Evolutionary conservation across 2,888 invertebrate species (phyloP).

Genomic region (Hoplodrina blanda): DNA sequence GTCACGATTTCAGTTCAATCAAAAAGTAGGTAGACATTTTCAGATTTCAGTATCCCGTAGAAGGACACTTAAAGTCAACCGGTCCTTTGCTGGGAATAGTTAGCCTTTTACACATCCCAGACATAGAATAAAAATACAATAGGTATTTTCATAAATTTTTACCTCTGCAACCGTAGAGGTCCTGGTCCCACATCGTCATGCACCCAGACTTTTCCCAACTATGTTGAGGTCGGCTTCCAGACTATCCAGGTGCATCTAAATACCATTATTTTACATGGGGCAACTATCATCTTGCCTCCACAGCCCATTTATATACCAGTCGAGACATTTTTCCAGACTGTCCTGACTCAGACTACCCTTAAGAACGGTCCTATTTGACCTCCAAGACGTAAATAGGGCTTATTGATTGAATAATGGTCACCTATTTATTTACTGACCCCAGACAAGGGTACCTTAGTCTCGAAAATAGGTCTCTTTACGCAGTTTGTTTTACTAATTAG

Average conservation of each 20-base stretch:
- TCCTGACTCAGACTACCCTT: background rate
- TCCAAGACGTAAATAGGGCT: background rate
- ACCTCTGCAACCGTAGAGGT: background rate
- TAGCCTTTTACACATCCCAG: background rate
- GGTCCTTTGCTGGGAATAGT: background rate
- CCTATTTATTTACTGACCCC: slow-evolving; percentile 8
- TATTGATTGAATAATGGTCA: background rate
- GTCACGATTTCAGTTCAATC: background rate
- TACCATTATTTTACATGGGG: background rate
- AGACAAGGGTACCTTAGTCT: background rate
- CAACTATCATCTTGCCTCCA: background rate
- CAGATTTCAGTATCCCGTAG: background rate
- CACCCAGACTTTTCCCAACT: background rate
- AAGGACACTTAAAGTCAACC: background rate
- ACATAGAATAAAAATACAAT: background rate
- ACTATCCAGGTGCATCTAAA: background rate
- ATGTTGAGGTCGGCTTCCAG: background rate
- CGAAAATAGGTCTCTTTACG: background rate
- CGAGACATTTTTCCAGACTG: background rate
- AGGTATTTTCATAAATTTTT: background rate
- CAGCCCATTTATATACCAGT: background rate
- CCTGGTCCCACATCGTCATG: too few relatives aligned
- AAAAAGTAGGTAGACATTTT: background rate
- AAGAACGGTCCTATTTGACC: background rate
- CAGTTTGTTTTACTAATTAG: background rate